Evolutionary conservation across 1,140 invertebrate genomes (phyloP).

Genomic region (Trachelipus rathkii): DNA sequence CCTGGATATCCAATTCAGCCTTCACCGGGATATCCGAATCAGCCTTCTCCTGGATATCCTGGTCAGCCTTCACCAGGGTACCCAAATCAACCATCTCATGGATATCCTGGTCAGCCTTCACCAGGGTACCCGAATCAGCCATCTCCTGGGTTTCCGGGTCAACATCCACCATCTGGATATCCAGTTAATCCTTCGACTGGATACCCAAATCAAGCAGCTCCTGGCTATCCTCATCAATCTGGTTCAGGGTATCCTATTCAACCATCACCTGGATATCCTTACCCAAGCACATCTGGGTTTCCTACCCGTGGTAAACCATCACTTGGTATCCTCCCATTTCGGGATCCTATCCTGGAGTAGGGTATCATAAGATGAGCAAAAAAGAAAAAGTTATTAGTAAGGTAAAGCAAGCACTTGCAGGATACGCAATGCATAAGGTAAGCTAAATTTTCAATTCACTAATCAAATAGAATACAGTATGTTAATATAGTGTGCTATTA

Average conservation of each 20-base stretch:
- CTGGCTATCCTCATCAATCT: no score
- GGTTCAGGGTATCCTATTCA: no score
- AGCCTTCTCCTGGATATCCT: background rate
- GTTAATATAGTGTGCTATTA: no score
- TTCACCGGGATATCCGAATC: background rate
- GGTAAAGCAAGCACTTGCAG: background rate
- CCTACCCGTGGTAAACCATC: background rate
- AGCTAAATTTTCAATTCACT: background rate
- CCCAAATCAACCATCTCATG: background rate
- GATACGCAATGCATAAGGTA: conserved; percentile 1
- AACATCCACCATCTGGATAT: no score
- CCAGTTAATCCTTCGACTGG: no score
- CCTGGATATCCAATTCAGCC: no score
- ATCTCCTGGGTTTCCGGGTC: no score
- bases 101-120: conserved; percentile 2
- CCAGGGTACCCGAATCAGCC: background rate
- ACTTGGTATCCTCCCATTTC: no score
- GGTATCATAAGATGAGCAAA: background rate
- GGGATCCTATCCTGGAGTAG: no score
- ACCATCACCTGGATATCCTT: background rate
- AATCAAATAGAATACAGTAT: no score
- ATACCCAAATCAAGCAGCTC: no score
- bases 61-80: background rate
- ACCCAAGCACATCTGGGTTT: conserved; percentile 1
- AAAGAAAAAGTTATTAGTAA: background rate